Evolutionary conservation across 2,888 invertebrate species (phyloP), one percentile per base, ranked within the genome.

Genomic region (Aethes cnicana): DNA sequence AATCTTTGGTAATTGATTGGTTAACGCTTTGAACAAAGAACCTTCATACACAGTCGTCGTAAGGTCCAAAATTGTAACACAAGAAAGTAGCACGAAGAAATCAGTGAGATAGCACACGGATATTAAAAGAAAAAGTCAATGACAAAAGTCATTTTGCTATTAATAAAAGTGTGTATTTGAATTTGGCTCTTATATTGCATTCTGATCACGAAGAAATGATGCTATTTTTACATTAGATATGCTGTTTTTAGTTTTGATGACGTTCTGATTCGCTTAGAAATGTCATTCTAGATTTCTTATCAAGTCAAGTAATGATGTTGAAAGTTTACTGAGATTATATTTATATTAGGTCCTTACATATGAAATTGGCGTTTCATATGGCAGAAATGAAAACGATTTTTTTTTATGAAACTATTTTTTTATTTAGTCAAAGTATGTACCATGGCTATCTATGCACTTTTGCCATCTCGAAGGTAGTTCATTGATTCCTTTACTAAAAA

Each of bases 111-210:
- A 28, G 35, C 39, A 9, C 17, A 17, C 35, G 12, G 25, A 23
- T 48, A 41, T 48, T 48, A 48, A 41, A 35, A 48, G 41, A 50
- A 49, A 43, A 50, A 44, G 36, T 23, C 28, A 30, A 43, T 50
- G 43, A 7, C 36, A 21, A 23, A 17, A 49, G 20, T 30, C 18
- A 37, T 50, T n/a, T 44, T 44, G 17, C 36, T 30, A 36, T 50
- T 50, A 50, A 44, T 44, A 50, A 8, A 23, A n/a, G 3, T 14
- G 25, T 14, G 18, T 1, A 16, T 11, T 43, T 21, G 23, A 9
- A 37, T 37, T 44, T 50, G 43, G 50, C 23, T 50, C 30, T 50
- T 4, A 12, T 21, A 50, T 44, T 44, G 28, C 14, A 43, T 9
- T 21, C 41, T 12, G 42, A 6, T 30, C 43, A 17, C 11, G 35